phyloP scores from a whole-genome alignment of 1,140 invertebrate genomes.

The Sarcophaga peregrina region DNA sequence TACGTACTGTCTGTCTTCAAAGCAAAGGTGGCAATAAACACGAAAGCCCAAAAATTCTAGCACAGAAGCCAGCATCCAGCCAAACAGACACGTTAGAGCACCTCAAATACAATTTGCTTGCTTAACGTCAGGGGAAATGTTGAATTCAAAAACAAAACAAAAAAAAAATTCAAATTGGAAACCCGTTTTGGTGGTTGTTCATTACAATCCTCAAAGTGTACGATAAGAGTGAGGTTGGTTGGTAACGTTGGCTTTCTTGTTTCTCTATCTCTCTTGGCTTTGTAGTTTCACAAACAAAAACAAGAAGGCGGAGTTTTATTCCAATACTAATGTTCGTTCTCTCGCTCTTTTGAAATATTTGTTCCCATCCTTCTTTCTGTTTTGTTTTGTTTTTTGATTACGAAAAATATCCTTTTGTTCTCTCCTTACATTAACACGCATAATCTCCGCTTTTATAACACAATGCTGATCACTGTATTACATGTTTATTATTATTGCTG shows the following conservation, averaged over 20 bases:
- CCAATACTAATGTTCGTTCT: neutral
- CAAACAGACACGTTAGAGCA: conserved; percentile 1
- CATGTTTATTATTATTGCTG: neutral
- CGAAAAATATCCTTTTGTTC: conserved; percentile 26
- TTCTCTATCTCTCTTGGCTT: neutral
- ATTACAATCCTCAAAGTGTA: neutral
- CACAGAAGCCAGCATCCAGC: conserved; percentile 8
- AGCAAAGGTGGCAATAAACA: conserved; percentile 40
- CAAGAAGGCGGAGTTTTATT: conserved; percentile 20
- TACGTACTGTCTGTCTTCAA: conserved; percentile 31
- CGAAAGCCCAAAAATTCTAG: conserved; percentile 36
- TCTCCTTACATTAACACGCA: neutral
- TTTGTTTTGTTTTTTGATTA: neutral
- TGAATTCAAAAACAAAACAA: neutral
- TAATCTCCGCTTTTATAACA: no score
- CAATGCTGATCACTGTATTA: no score
- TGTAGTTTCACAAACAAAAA: neutral
- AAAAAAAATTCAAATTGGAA: conserved; percentile 35
- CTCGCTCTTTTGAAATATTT: no score
- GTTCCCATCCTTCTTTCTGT: no score
- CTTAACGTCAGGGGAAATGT: conserved; percentile 19
- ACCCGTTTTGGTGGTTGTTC: conserved; percentile 36
- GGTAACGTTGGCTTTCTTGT: neutral
- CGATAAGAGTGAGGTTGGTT: neutral
- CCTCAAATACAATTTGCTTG: neutral